These are phyloP conservation scores for Phyllostomus hastatus DNA, from an alignment of 2,113 vertebrate genomes.

Conservation along the genomic window DNA sequence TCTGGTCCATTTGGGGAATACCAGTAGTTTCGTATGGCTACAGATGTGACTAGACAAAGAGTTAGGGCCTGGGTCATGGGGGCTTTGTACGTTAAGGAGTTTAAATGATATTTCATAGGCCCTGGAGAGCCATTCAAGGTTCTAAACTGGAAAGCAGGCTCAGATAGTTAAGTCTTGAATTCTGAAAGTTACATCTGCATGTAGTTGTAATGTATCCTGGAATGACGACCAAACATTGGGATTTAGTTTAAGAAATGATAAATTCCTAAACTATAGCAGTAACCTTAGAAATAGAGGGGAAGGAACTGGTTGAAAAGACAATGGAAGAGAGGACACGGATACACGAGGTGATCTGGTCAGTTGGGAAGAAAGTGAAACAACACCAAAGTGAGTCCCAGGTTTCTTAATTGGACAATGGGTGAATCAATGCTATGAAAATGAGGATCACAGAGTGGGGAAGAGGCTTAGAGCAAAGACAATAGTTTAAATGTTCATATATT, in stretches of 20 bases:
- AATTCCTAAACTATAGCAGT: neutral
- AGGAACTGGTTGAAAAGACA: neutral
- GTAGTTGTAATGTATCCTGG: neutral
- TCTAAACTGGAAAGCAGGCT: neutral
- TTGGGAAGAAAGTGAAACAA: neutral
- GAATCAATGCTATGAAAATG: neutral
- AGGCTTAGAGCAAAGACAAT: neutral
- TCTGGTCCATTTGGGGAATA: neutral
- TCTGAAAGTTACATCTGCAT: neutral
- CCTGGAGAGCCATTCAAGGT: neutral
- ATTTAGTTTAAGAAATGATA: neutral
- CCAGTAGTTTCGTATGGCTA: neutral
- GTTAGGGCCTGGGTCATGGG: neutral
- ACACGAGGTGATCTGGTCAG: neutral
- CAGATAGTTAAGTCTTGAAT: neutral
- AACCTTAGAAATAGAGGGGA: neutral
- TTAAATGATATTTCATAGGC: neutral
- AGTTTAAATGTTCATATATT: neutral
- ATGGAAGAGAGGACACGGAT: neutral
- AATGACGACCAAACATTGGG: neutral
- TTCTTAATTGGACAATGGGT: neutral
- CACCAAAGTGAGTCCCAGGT: neutral
- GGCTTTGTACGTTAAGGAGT: neutral
- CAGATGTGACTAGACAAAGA: neutral
- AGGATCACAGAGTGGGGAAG: neutral